Evolutionary conservation across 2,888 invertebrate genomes (phyloP).

Genomic region (Harpalus rufipes): DNA sequence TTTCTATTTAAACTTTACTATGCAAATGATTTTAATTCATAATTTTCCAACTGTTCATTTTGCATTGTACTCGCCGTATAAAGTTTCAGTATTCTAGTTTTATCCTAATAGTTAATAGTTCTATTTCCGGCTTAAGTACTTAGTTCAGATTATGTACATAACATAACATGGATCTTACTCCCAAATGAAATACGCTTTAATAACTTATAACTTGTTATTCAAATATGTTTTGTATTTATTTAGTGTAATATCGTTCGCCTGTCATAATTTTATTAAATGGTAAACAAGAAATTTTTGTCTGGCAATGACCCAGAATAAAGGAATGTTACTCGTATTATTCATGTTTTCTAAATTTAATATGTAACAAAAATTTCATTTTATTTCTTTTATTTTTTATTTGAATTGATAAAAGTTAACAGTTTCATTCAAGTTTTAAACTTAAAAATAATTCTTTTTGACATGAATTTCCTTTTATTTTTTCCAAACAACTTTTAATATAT

Average conservation of each 20-base stretch:
- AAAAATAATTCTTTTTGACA: conserved; percentile 24
- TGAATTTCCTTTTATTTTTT: conserved; percentile 32
- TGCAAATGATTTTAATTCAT: conserved; percentile 1
- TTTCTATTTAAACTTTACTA: too few relatives aligned
- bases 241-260: too few relatives aligned
- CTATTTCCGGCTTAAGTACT: conserved; percentile 27
- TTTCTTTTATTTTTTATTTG: conserved; percentile 17
- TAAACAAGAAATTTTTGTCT: background rate
- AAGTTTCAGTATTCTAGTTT: background rate
- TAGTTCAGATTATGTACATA: conserved; percentile 22
- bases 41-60: conserved; percentile 2
- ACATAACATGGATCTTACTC: background rate
- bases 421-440: conserved; percentile 19
- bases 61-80: background rate
- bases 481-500: conserved; percentile 20
- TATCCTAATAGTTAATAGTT: background rate
- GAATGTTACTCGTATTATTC: conserved; percentile 8
- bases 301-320: conserved; percentile 2
- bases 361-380: background rate
- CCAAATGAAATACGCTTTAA: background rate
- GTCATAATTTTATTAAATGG: background rate
- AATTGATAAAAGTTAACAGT: conserved; percentile 35
- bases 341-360: conserved; percentile 33
- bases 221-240: too few relatives aligned
- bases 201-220: too few relatives aligned